Evolutionary conservation across 2,797 vertebrate genomes (phyloP), one percentile per base, ranked within the genome.

Genomic region (Gambelia wislizenii): DNA sequence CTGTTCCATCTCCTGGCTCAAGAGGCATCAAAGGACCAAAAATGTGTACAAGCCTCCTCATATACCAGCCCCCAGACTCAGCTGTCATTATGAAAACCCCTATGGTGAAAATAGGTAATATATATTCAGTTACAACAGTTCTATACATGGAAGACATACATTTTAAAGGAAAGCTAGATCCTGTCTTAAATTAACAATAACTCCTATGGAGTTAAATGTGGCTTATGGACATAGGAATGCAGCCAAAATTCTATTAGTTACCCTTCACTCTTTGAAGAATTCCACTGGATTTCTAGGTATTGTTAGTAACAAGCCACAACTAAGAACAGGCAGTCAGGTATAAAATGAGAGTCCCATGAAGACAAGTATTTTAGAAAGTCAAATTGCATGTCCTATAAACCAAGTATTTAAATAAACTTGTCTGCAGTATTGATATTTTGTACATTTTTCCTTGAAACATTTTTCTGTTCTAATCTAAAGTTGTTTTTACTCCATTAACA

Each of bases 401-500:
- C 59, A 86, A 69, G 74, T 70, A 85, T 85, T 70, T 56, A 85
- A 84, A 72, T 72, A 72, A 87, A 89, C 52, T 30, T 67, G 30
- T 79, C 67, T 42, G 47, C 39, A 33, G 61, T 87, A 80, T 52
- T 54, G 75, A 82, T 87, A 87, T 61, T 83, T 88, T 47, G 79
- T 61, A 74, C 30, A 44, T 88, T 79, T 79, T 79, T 54, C 47
- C 79, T 42, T 88, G 75, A 89, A 89, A 79, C 77, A 84, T 85
- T 56, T 72, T 75, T 83, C 47, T 90, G 42, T 91, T 93, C 84
- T 22, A 85, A 90, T 92, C 92, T 92, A 87, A 94, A 94, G 70
- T 69, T 91, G 92, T 88, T 95, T 93, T 86, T 61, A 92, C 90
- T 95, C 96, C 79, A 93, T 94, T 94, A 94, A 88, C 85, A 88